Evolutionary conservation across 2,113 vertebrate species (phyloP).

Genomic region (Aspidoscelis tigris): DNA sequence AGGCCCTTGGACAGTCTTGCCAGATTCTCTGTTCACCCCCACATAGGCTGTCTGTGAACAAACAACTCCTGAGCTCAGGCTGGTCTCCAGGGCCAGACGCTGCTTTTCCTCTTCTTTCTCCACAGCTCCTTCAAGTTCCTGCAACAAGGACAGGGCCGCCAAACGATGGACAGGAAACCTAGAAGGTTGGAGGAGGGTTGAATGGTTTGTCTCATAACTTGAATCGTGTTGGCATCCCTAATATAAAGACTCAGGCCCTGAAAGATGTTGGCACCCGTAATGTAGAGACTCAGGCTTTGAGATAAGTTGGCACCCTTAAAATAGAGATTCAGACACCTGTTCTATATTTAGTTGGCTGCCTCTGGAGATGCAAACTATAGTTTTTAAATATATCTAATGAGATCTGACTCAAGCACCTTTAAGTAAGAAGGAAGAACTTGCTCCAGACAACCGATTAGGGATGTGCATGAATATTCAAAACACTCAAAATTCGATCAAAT

Average conservation of each 20-base stretch:
- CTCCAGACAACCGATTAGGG: no score
- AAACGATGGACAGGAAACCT: slow-evolving; percentile 81
- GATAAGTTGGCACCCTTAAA: no score
- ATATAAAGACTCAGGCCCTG: background rate
- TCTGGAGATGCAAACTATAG: background rate
- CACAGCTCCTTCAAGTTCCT: slow-evolving; percentile 69
- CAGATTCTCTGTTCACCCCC: slow-evolving; percentile 72
- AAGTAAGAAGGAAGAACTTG: background rate
- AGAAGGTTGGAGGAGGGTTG: background rate
- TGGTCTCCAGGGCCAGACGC: slow-evolving; percentile 74
- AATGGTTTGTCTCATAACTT: background rate
- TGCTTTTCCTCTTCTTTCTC: slow-evolving; percentile 38
- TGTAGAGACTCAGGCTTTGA: background rate
- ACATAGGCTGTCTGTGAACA: slow-evolving; percentile 83
- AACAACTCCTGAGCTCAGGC: slow-evolving; percentile 79
- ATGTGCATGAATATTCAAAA: no score
- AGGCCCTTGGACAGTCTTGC: slow-evolving; percentile 69
- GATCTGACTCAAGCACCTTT: no score
- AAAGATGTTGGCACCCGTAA: no score
- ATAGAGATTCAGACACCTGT: no score
- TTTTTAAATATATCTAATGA: no score
- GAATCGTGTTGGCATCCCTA: background rate
- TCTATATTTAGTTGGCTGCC: background rate
- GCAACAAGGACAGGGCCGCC: slow-evolving; percentile 78
- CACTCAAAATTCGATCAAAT: no score